A percentile compares a stretch with the other conserved stretches of the same genome.
phyloP scores from a whole-genome alignment of 2,888 invertebrate species.

The Nebria salina region DNA sequence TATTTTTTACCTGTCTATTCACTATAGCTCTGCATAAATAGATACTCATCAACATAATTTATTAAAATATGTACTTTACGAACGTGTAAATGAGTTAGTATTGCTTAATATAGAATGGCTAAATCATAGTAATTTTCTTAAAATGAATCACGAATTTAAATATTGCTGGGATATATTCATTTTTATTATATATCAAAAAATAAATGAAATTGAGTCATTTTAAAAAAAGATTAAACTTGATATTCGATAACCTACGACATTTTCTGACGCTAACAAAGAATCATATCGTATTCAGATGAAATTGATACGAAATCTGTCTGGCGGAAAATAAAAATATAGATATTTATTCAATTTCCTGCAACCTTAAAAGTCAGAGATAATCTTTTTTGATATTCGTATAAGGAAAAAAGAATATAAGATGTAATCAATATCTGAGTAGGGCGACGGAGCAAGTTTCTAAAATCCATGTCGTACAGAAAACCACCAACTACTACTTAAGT shows the following conservation, averaged over 20 bases:
- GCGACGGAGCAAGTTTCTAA: neutral
- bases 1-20: neutral
- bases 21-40: neutral
- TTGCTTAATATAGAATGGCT: no score
- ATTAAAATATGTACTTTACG: no score
- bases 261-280: neutral
- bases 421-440: constrained; percentile 11
- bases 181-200: no score
- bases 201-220: neutral
- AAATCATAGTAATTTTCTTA: no score
- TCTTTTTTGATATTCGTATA: neutral
- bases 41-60: no score
- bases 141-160: no score
- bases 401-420: neutral
- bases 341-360: neutral
- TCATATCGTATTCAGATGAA: neutral
- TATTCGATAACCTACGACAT: neutral
- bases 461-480: constrained; percentile 3
- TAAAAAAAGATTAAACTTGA: neutral
- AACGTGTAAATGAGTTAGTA: no score
- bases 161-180: no score
- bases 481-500: constrained; percentile 10
- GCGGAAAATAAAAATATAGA: neutral
- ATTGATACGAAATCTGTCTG: neutral
- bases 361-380: neutral